phyloP scores from a whole-genome alignment of 2,888 invertebrate species.

The Macrophya alboannulata region DNA sequence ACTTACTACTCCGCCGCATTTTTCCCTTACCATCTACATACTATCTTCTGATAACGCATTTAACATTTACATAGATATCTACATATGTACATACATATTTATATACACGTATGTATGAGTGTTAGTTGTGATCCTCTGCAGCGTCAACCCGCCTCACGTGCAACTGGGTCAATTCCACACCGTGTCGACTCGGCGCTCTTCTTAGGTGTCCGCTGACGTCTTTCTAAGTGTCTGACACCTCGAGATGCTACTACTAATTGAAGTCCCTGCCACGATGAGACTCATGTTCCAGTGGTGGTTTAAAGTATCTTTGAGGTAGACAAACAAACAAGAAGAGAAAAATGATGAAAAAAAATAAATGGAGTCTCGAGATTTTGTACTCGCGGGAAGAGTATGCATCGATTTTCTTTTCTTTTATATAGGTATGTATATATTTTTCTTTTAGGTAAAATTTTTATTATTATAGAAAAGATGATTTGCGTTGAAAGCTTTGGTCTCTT shows the following conservation, averaged over 20 bases:
- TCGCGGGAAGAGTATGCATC: neutral
- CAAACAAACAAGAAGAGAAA: neutral
- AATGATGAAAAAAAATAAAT: neutral
- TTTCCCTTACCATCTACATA: neutral
- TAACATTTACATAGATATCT: neutral
- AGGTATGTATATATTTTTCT: neutral
- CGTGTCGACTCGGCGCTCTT: constrained; percentile 15
- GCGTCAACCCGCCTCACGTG: constrained; percentile 4
- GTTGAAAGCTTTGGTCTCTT: neutral
- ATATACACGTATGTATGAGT: neutral
- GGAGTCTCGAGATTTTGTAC: neutral
- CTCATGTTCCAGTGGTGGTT: neutral
- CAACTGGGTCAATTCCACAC: constrained; percentile 36
- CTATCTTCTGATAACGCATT: neutral
- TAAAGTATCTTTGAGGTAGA: constrained; percentile 11
- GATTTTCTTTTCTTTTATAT: neutral
- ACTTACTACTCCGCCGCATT: constrained; percentile 7
- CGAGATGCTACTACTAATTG: constrained; percentile 41
- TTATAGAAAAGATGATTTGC: neutral
- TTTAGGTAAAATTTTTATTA: neutral
- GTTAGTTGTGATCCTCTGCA: neutral
- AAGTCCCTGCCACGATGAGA: neutral
- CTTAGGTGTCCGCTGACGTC: constrained; percentile 31
- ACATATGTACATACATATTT: neutral
- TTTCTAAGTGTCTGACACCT: constrained; percentile 18